Base-by-base conservation (phyloP, 1,140 invertebrate species). In the Scaptomyza hsui region DNA sequence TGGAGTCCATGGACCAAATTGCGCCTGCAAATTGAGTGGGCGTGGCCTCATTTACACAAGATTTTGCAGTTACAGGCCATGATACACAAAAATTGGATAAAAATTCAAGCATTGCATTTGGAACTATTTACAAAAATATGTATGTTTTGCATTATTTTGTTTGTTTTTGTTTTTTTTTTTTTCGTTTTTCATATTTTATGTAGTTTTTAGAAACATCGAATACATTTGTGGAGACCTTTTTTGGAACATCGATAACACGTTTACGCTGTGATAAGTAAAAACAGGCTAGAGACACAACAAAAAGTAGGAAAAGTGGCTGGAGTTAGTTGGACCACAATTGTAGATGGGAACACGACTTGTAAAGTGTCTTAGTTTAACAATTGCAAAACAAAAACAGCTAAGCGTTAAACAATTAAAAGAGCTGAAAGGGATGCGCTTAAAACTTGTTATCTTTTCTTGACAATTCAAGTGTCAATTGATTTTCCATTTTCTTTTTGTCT, bases 121-220 rank as follows among this genome's bases (percentile, higher is more conserved):
- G 52, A 69, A 82, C 75, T 88, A 88, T 88, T 88, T 88, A 88
- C 82, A 88, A 88, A 82, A 86, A 88, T 81, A 86, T 82, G 42
- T 69, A 61, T 51, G 57, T 55, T 75, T 70, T 73, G 39, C 16
- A 45, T 68, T 64, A 61, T 59, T 63, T 52, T 18, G n/a, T n/a
- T 64, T 61, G 39, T 35, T 2, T 75, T 72, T 18, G n/a, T n/a
- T 64, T 61, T 44, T 35, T 2, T 75, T 72, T 64, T 32, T 45
- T 48, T 48, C 1, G 7, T 29, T 29, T 7, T 29, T 24, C 4
- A 29, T 29, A 29, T 64, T 41, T 48, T 56, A 70, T 57, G 51
- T 59, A 55, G 56, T 72, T 72, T 53, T 72, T 55, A 56, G 64
- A 78, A 82, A 82, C 78, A 65, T 77, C 45, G 73, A 82, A 77